These are phyloP conservation scores for Drosophila peninsularis DNA, from an alignment of 2,888 invertebrate species.

Conservation along the genomic window DNA sequence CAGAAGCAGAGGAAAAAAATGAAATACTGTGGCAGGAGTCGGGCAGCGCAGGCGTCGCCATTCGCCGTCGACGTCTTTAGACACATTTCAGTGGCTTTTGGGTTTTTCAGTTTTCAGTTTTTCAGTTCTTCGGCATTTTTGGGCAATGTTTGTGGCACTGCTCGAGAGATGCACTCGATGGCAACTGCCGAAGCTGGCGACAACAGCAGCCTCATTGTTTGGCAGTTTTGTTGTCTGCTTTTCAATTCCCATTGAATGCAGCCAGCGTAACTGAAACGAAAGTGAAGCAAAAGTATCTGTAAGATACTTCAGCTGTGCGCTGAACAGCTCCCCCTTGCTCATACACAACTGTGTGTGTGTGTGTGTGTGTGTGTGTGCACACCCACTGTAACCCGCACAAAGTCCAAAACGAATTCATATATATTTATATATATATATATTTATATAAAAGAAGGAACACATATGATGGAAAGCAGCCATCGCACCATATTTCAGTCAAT, in stretches of 20 bases:
- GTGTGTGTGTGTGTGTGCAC: conserved; percentile 6
- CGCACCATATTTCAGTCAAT: conserved; percentile 84
- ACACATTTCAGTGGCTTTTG: conserved; percentile 72
- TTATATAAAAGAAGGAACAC: conserved; percentile 16
- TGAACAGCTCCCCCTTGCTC: conserved; percentile 1
- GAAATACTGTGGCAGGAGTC: conserved; percentile 65
- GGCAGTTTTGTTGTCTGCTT: conserved; percentile 31
- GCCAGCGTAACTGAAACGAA: conserved; percentile 68
- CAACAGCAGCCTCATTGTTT: conserved; percentile 31
- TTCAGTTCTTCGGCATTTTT: conserved; percentile 20
- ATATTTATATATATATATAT: conserved; percentile 1
- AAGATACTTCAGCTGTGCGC: conserved; percentile 62
- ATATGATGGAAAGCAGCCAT: conserved; percentile 81
- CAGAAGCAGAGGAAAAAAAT: conserved; percentile 47
- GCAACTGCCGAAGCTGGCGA: conserved; percentile 30
- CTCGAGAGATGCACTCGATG: conserved; percentile 55
- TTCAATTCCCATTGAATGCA: conserved; percentile 70
- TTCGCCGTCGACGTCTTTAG: conserved; percentile 62
- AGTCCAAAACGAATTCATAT: conserved; percentile 24
- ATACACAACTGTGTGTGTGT: too few relatives aligned
- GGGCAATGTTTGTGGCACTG: conserved; percentile 50
- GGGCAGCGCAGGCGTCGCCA: conserved; percentile 47
- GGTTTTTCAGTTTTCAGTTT: conserved; percentile 66
- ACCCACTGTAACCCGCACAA: conserved; percentile 56
- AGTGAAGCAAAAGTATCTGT: conserved; percentile 74